Base-by-base conservation (phyloP, 2,888 invertebrate genomes). In the Scaptomyza reducta region DNA sequence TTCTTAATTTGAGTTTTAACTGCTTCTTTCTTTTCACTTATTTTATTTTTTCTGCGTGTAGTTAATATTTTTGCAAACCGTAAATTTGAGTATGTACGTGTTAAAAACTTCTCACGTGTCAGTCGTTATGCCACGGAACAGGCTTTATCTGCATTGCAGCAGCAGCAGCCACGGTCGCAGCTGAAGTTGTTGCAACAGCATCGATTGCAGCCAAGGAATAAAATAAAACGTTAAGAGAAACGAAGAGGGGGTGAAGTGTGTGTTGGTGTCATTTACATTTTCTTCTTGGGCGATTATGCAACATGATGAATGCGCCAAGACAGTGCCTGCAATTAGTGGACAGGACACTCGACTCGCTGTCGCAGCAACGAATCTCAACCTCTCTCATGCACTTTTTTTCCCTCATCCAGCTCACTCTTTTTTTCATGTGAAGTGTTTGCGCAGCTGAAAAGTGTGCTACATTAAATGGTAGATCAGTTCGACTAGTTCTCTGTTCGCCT, bases 61-160 rank as follows among this genome's bases (percentile, higher is more conserved):
- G 33, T n/a, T 33, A 18, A 33, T 49, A 49, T 49, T 33, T 33
- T 33, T 45, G 55, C 25, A 22, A 47, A 25, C 45, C 41, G 54
- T 70, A 70, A 50, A 18, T 57, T 42, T 53, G 63, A 68, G 61
- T 70, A 44, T 74, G 83, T 74, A 75, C 78, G 86, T 86, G 86
- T 69, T 83, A 79, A 79, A 72, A 74, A 79, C 69, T 74, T 75
- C 77, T 86, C 81, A 84, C 80, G 84, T 77, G 81, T 80, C 77
- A 75, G 86, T 74, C 80, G 85, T 82, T 74, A 79, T 59, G 71
- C 61, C 65, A 61, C 42, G 40, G 44, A 56, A 50, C 46, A 47
- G 66, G 51, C 63, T 45, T 53, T 84, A 81, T 77, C 89, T 78
- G 87, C 87, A 87, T 65, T 88, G 88, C 88, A 84, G 82, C 65